A percentile compares a stretch with the other conserved stretches of the same genome.
Conservation (phyloP, 2,797 vertebrate genomes). For the Arctocebus calabarensis region DNA sequence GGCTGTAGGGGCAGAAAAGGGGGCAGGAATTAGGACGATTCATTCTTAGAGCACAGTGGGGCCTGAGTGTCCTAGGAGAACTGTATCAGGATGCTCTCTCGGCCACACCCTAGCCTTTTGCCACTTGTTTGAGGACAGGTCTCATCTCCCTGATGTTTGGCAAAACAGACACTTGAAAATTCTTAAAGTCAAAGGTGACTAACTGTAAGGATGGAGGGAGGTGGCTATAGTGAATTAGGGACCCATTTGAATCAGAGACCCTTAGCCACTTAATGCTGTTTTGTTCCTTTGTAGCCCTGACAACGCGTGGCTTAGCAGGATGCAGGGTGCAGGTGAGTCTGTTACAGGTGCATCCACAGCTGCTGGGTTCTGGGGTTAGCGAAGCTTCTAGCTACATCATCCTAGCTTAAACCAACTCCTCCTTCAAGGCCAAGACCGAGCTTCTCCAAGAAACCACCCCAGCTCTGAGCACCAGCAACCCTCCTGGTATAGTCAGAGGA, state of each 20-base stretch:
- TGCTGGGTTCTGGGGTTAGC: background rate
- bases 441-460: background rate
- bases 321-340: rapidly evolving
- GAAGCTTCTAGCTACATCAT: too few species aligned
- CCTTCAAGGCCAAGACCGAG: background rate
- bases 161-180: background rate
- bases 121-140: background rate
- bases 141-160: rapidly evolving
- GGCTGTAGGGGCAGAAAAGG: background rate
- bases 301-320: rapidly evolving
- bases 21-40: background rate
- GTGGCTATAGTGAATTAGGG: rapidly evolving
- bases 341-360: background rate
- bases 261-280: rapidly evolving
- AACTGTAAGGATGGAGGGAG: too few species aligned
- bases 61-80: background rate
- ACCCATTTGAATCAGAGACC: background rate
- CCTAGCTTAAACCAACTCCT: background rate
- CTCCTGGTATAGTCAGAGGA: rapidly evolving
- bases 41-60: background rate
- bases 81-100: too few species aligned
- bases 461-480: background rate
- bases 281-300: background rate
- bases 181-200: background rate
- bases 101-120: background rate